Base-by-base conservation (phyloP, 2,888 invertebrate species). In the Coenonympha glycerion region DNA sequence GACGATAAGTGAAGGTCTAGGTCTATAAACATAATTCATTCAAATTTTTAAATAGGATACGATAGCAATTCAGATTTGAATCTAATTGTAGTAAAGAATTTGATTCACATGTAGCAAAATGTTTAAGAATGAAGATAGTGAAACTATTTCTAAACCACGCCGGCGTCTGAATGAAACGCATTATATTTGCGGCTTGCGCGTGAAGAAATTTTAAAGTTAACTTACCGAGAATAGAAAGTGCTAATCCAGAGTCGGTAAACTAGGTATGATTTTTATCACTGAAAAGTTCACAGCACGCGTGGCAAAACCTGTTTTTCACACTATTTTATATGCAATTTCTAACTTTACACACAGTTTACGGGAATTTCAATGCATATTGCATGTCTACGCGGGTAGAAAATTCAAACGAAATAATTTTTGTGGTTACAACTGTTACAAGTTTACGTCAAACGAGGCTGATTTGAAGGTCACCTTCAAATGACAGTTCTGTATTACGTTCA, bases 381-480 rank as follows among this genome's bases (percentile, higher is more conserved):
- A 78, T 76, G 80, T 68, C 76, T 77, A 54, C 69, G 85, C 82
- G 85, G 85, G 85, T 85, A 85, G 81, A 63, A 76, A 71, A 73
- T 74, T 71, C 68, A 75, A 81, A 79, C 69, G 64, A 73, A 73
- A 78, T 76, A 79, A 79, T 72, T 72, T 71, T 73, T 69, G 61
- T 71, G 76, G 76, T 69, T 70, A 77, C 5, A 39, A 22, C 11
- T 56, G 76, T 69, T 70, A 77, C 5, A 39, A 22, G 11, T 56
- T 75, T 69, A 79, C 73, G 83, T 86, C 86, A 83, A 84, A 79
- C 68, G 61, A 48, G 66, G 60, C 64, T 57, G 44, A 52, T 56
- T 57, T 72, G 76, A 82, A 84, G 86, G 85, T 86, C 84, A 86
- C 86, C 86, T 86, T 86, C 73, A 79, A 68, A 41, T 81, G 81